A percentile compares a stretch with the other conserved stretches of the same genome.
These are phyloP conservation scores for Atta cephalotes DNA, from an alignment of 1,140 invertebrate species.

Conservation along the genomic window DNA sequence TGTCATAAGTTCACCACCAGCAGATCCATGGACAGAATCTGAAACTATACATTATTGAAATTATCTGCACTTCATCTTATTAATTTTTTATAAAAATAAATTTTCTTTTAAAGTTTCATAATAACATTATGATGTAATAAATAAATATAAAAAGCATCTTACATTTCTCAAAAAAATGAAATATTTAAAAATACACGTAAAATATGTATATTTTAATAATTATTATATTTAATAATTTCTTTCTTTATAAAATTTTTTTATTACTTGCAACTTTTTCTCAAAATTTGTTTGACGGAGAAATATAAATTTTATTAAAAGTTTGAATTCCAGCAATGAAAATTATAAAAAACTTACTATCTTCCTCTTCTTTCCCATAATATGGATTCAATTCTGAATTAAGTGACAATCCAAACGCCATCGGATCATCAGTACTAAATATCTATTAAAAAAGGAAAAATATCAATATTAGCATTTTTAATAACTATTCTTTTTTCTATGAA, in stretches of 20 bases:
- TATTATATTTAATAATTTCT: too few species aligned
- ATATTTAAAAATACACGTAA: too few species aligned
- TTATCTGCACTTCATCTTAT: background rate
- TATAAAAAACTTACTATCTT: slow-evolving; percentile 68
- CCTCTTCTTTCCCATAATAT: slow-evolving; percentile 76
- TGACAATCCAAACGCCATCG: slow-evolving; percentile 83
- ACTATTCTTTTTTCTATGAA: background rate
- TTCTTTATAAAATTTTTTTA: too few species aligned
- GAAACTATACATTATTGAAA: slow-evolving; percentile 42
- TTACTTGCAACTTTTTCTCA: too few species aligned
- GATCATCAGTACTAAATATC: slow-evolving; percentile 80
- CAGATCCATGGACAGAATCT: slow-evolving; percentile 72
- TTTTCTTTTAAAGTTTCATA: background rate
- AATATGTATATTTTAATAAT: too few species aligned
- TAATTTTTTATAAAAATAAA: slow-evolving; percentile 29
- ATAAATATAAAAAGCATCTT: background rate
- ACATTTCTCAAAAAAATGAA: background rate
- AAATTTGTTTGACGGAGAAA: too few species aligned
- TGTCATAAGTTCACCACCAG: slow-evolving; percentile 82
- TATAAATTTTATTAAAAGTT: background rate
- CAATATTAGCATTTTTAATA: background rate
- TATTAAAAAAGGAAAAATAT: slow-evolving; percentile 72
- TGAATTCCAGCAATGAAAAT: background rate
- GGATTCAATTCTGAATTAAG: slow-evolving; percentile 79
- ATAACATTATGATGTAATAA: slow-evolving; percentile 3